A percentile compares a stretch with the other conserved stretches of the same genome.
Evolutionary conservation across 2,888 invertebrate species (phyloP).

Genomic region (Nineta flava): DNA sequence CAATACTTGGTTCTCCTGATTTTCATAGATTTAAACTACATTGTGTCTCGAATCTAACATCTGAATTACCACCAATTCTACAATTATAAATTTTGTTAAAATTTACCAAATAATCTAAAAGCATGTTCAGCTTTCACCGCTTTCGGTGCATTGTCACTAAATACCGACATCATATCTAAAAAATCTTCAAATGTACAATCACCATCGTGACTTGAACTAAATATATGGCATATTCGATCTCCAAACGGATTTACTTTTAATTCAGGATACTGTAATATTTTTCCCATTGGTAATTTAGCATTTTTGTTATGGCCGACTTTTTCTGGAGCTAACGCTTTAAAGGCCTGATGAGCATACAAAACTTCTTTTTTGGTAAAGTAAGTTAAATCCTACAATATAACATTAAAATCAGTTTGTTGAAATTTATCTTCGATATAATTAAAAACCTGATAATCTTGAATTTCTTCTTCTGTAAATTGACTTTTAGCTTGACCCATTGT

Average conservation of each 20-base stretch:
- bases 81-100: neutral
- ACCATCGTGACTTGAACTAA: slow-evolving; percentile 75
- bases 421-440: neutral
- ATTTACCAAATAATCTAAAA: slow-evolving; percentile 82
- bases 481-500: slow-evolving; percentile 71
- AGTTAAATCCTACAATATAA: slow-evolving; percentile 58
- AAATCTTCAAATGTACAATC: slow-evolving; percentile 93
- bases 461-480: slow-evolving; percentile 74
- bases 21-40: no score
- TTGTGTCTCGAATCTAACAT: neutral
- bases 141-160: slow-evolving; percentile 80
- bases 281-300: slow-evolving; percentile 69
- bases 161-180: slow-evolving; percentile 92
- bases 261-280: slow-evolving; percentile 75
- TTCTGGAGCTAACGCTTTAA: slow-evolving; percentile 76
- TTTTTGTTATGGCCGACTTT: slow-evolving; percentile 80
- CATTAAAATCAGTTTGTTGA: slow-evolving; percentile 2
- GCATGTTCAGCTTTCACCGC: slow-evolving; percentile 91
- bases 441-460: slow-evolving; percentile 75
- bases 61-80: no score
- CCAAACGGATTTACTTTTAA: slow-evolving; percentile 82
- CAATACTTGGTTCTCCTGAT: no score
- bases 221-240: slow-evolving; percentile 82
- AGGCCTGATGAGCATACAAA: slow-evolving; percentile 74
- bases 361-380: slow-evolving; percentile 91